Base-by-base conservation (phyloP, 1,140 invertebrate species). In the Nymphalis io region DNA sequence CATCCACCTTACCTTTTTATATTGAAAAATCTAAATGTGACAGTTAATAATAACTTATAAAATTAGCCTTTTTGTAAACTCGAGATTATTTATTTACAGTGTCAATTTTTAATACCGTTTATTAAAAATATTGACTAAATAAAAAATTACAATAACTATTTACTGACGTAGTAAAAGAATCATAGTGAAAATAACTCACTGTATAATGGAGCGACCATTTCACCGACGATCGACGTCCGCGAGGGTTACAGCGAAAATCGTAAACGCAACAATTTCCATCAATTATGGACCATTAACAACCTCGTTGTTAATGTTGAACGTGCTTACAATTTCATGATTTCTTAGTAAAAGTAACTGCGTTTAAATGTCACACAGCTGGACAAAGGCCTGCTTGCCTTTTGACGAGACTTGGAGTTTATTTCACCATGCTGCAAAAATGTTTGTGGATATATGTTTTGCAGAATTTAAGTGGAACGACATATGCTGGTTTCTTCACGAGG, bases 271-370 rank as follows among this genome's bases (percentile, higher is more conserved):
- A 62, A 53, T 55, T 65, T 57, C 51, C 51, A 65, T 57, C 62
- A 65, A 62, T 68, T 62, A 68, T 51, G 67, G 67, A 15, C 60
- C 67, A 57, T 68, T 62, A 68, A 57, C 60, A 23, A 44, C 11
- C 15, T 58, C 48, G 51, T 62, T 42, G 39, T 61, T 33, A 27
- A 23, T 11, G 13, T 18, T 51, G 4, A 51, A 20, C 3, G 48
- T 61, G 51, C 46, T 44, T 61, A 23, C 20, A 23, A 33, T 33
- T 61, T 63, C 40, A 63, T 55, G 42, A 33, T 51, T 51, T 18
- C 46, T 51, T 20, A 13, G 18, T 51, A 4, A 33, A 33, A 4
- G 2, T 3, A 8, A 8, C 6, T 33, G 27, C n/a, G n/a, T n/a
- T n/a, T 33, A 8, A 33, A 6, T 33, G 27, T 33, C 4, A 33